Percentiles rank a stretch among this genome's conserved stretches.
These are phyloP conservation scores for Lordiphosa stackelbergi DNA, from an alignment of 1,140 invertebrate genomes.

Conservation along the genomic window DNA sequence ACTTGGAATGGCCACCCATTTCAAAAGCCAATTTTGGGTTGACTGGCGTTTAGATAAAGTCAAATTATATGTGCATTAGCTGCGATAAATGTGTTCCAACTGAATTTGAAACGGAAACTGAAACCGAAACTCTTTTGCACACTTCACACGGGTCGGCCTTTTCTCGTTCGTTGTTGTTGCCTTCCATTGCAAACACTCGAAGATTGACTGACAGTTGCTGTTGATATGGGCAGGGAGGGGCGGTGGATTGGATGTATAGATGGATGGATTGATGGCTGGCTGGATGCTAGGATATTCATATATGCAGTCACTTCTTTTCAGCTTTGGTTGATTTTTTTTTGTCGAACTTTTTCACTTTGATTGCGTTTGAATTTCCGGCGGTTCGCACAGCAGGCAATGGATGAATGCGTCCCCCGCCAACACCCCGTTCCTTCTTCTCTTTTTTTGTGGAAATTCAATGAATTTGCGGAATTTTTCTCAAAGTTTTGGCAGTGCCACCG, in stretches of 20 bases:
- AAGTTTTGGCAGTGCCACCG: neutral
- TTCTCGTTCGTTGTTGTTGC: constrained; percentile 3
- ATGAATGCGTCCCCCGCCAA: neutral
- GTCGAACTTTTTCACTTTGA: constrained; percentile 58
- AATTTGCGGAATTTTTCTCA: constrained; percentile 64
- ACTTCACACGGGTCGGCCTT: constrained; percentile 7
- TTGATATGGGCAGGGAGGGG: constrained; percentile 9
- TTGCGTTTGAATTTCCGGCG: constrained; percentile 60
- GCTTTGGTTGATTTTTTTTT: constrained; percentile 21
- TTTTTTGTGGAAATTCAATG: constrained; percentile 44
- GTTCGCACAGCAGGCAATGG: constrained; percentile 17
- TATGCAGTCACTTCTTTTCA: constrained; percentile 15
- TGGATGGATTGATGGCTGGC: constrained; percentile 5
- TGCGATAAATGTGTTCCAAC: constrained; percentile 4
- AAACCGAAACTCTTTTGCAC: constrained; percentile 13
- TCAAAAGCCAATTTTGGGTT: constrained; percentile 50
- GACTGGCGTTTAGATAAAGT: constrained; percentile 59
- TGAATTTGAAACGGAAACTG: constrained; percentile 1
- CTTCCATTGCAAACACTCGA: constrained; percentile 28
- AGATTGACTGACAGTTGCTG: constrained; percentile 46
- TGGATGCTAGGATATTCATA: constrained; percentile 11
- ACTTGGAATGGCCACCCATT: constrained; percentile 1
- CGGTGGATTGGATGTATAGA: constrained; percentile 8
- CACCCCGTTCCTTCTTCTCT: neutral
- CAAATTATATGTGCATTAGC: constrained; percentile 42